Conservation (phyloP, 2,797 vertebrate species). For the Alectoris magna region DNA sequence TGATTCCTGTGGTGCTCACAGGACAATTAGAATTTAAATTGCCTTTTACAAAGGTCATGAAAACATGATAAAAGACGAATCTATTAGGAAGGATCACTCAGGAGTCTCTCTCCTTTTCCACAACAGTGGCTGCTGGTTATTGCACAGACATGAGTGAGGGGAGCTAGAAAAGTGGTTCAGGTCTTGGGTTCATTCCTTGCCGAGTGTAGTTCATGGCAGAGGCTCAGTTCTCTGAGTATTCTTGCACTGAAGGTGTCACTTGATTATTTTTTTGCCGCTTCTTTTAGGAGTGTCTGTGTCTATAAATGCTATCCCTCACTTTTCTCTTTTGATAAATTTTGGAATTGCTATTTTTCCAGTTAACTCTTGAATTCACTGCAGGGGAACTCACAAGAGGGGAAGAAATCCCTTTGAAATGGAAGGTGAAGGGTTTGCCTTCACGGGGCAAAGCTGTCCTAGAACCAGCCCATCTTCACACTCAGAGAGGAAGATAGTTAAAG, state of each 20-base stretch:
- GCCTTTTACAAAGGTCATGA: slow-evolving; percentile 82
- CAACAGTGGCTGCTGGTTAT: neutral
- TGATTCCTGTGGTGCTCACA: slow-evolving; percentile 79
- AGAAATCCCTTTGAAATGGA: neutral
- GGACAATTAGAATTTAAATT: slow-evolving; percentile 85
- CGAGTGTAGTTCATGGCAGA: slow-evolving; percentile 33
- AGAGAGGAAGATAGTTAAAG: neutral
- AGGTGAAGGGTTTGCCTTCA: neutral
- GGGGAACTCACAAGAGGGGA: too few relatives aligned
- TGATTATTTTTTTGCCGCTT: slow-evolving; percentile 18
- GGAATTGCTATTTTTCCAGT: neutral
- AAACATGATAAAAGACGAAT: slow-evolving; percentile 80
- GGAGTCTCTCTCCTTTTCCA: neutral
- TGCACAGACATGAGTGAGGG: neutral
- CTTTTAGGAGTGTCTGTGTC: neutral
- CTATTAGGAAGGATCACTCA: slow-evolving; percentile 71
- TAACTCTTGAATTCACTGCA: neutral
- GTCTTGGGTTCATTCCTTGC: slow-evolving; percentile 7
- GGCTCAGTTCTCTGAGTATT: slow-evolving; percentile 14
- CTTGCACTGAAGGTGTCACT: neutral
- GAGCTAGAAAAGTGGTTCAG: neutral
- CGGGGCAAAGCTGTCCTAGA: neutral
- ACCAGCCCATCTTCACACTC: neutral
- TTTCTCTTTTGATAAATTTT: neutral
- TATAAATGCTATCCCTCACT: neutral